phyloP scores from a whole-genome alignment of 2,888 invertebrate genomes.

The Agriopis aurantiaria region DNA sequence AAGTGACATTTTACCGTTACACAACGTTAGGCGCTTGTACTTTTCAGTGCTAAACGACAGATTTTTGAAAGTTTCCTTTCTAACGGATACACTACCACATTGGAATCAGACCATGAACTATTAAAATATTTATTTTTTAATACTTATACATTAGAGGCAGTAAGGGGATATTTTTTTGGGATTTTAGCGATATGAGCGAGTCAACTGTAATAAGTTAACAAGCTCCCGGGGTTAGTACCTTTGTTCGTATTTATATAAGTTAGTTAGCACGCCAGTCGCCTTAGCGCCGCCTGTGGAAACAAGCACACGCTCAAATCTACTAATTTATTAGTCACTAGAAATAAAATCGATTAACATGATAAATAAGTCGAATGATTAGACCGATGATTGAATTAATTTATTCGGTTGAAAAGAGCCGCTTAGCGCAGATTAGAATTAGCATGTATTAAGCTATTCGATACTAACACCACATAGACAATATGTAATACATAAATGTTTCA shows the following conservation, averaged over 20 bases:
- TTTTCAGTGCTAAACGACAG: background rate
- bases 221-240: constrained; percentile 80
- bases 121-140: constrained; percentile 10
- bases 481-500: constrained; percentile 22
- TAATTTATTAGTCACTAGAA: constrained; percentile 41
- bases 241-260: constrained; percentile 73
- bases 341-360: constrained; percentile 8
- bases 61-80: constrained; percentile 19
- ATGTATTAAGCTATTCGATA: background rate
- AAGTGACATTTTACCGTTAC: background rate
- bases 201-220: constrained; percentile 81
- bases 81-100: constrained; percentile 5
- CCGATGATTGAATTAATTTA: background rate
- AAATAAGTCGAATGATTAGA: background rate
- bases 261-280: constrained; percentile 71
- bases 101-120: constrained; percentile 12
- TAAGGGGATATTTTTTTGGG: constrained; percentile 28
- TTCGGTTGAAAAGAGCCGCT: background rate
- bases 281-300: constrained; percentile 85
- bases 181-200: constrained; percentile 34
- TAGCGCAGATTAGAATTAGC: background rate
- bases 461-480: background rate
- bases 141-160: constrained; percentile 20
- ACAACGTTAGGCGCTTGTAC: background rate
- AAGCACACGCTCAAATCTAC: constrained; percentile 71